These are phyloP conservation scores for Spizella passerina DNA, from an alignment of 2,797 vertebrate species.

Conservation along the genomic window DNA sequence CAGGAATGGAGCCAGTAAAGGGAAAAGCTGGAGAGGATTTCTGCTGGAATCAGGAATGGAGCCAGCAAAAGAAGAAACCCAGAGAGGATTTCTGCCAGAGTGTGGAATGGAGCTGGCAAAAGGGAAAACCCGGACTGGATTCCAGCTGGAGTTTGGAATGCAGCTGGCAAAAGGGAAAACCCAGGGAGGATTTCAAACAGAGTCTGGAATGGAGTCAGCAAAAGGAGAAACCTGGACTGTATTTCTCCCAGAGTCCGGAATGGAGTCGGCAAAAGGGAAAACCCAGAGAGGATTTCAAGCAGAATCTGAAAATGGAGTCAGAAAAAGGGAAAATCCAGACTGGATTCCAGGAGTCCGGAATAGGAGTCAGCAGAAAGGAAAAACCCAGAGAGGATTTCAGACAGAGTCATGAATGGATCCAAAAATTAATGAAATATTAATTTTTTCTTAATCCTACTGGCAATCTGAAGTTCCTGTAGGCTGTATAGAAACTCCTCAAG, in stretches of 20 bases:
- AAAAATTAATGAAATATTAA: background rate
- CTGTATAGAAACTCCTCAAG: background rate
- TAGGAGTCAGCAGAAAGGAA: background rate
- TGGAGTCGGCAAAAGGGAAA: background rate
- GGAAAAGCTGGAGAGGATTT: too few relatives aligned
- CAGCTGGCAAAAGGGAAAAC: background rate
- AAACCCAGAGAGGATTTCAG: rapidly evolving
- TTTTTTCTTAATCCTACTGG: background rate
- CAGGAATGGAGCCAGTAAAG: background rate
- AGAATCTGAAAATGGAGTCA: background rate
- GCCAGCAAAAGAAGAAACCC: too few relatives aligned
- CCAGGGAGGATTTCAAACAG: too few relatives aligned
- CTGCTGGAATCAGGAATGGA: too few relatives aligned
- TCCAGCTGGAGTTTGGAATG: too few relatives aligned
- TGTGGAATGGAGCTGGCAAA: too few relatives aligned
- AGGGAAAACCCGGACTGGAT: too few relatives aligned
- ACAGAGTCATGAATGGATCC: background rate
- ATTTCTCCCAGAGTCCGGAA: background rate
- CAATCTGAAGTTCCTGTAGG: background rate
- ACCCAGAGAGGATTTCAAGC: rapidly evolving
- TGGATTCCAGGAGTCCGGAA: rapidly evolving
- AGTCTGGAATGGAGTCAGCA: background rate
- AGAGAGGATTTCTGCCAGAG: too few relatives aligned
- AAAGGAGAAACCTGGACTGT: rapidly evolving
- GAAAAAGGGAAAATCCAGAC: rapidly evolving